A percentile compares a stretch with the other conserved stretches of the same genome.
Evolutionary conservation across 2,113 vertebrate species (phyloP).

Genomic region (Globicephala melas): DNA sequence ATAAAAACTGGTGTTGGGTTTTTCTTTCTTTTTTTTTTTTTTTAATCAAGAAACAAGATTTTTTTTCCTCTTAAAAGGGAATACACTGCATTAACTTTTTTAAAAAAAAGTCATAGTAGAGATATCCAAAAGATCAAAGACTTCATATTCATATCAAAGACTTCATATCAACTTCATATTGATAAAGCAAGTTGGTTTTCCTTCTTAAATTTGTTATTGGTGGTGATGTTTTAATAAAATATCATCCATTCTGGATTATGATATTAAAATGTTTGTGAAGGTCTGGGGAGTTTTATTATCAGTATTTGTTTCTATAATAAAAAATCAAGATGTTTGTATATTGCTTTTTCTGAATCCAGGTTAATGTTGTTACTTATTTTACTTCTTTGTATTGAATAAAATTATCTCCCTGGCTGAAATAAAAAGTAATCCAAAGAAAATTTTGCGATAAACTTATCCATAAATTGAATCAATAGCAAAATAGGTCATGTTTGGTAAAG

Average conservation of each 20-base stretch:
- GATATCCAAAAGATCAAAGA: neutral
- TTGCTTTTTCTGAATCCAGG: conserved; percentile 16
- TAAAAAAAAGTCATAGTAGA: neutral
- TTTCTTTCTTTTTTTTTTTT: conserved; percentile 39
- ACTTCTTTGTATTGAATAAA: conserved; percentile 44
- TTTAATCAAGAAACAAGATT: conserved; percentile 28
- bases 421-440: neutral
- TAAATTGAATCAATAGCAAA: conserved; percentile 1
- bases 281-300: neutral
- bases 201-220: conserved; percentile 24
- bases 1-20: conserved; percentile 77
- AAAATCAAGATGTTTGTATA: conserved; percentile 24
- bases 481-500: neutral
- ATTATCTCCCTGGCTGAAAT: neutral
- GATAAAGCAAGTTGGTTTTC: conserved; percentile 37
- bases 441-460: neutral
- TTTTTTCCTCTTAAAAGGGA: conserved; percentile 12
- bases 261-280: neutral
- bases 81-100: neutral
- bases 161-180: conserved; percentile 43
- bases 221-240: neutral
- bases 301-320: conserved; percentile 18
- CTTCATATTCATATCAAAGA: neutral
- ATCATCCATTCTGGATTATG: conserved; percentile 42
- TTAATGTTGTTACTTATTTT: neutral